Base-by-base conservation (phyloP, 2,797 vertebrate species). In the Eutrigla gurnardus region DNA sequence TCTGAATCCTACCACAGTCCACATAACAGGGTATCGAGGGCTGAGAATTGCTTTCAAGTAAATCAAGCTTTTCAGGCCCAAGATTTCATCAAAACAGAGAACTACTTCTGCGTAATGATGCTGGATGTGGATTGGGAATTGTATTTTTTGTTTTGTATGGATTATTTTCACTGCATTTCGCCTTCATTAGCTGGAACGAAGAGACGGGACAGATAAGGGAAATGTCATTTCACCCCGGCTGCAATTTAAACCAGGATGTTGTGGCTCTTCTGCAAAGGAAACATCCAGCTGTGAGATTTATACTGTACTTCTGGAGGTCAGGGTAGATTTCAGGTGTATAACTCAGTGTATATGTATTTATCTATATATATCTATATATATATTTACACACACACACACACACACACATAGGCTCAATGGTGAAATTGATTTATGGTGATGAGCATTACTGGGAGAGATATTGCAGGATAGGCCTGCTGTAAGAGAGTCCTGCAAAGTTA, bases 61-160 rank as follows among this genome's bases (percentile, higher is more conserved):
- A 89, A 86, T 87, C 83, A 86, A 81, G 74, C 69, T 81, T 85
- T 79, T 80, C 72, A 86, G 75, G 43, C 55, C 39, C 47, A 50
- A 74, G 52, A 79, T 85, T 83, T 82, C 68, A 86, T 90, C 64
- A 82, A 87, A 82, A 82, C 37, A 59, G 18, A 80, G 45, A 82
- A 78, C 69, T 70, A 75, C 69, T 84, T 86, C 72, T 67, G 32
- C 75, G 82, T 89, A 81, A 85, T 71, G 66, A 86, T 70, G 57
- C 39, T 67, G 69, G 75, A 61, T 67, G 65, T 14, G 80, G 14
- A 74, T 57, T 79, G 74, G 70, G 79, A 85, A 49, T 80, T 64
- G 47, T 72, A 2, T 73, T 66, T 50, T 85, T 81, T 75, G 70
- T 13, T 73, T 81, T 76, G 50, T 32, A 1, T 15, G 18, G 40